Evolutionary conservation across 2,797 vertebrate species (phyloP).

Genomic region (Rousettus madagascariensis): DNA sequence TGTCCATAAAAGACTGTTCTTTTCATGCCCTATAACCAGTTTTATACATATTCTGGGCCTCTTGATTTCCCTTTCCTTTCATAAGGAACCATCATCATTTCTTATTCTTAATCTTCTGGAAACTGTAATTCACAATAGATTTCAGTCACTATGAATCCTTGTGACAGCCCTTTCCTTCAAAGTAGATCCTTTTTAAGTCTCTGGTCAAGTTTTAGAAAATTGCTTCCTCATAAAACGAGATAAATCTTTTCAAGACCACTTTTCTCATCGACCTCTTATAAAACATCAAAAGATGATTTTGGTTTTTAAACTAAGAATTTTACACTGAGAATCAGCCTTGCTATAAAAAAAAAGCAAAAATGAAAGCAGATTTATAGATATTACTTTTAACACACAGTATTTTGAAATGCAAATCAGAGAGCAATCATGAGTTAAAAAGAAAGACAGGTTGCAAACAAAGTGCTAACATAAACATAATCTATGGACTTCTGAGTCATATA

Average conservation of each 20-base stretch:
- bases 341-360: not conserved
- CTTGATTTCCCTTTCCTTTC: not conserved
- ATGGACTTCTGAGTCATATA: not conserved
- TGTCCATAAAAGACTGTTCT: conserved; percentile 23
- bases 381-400: conserved; percentile 35
- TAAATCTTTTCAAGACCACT: conserved; percentile 30
- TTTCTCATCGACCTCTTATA: conserved; percentile 4
- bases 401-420: conserved; percentile 42
- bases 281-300: conserved; percentile 15
- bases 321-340: not conserved
- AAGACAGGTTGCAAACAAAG: not conserved
- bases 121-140: conserved; percentile 16
- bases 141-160: not conserved
- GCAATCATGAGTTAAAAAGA: not conserved
- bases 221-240: conserved; percentile 44
- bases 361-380: not conserved
- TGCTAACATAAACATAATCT: conserved; percentile 32
- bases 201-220: conserved; percentile 30
- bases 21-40: not conserved
- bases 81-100: conserved; percentile 30
- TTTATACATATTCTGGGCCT: not conserved
- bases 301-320: conserved; percentile 35
- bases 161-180: conserved; percentile 4
- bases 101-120: conserved; percentile 47
- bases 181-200: conserved; percentile 3